Evolutionary conservation across 2,888 invertebrate genomes (phyloP), one percentile per base, ranked within the genome.

Genomic region (Heliconius erato): DNA sequence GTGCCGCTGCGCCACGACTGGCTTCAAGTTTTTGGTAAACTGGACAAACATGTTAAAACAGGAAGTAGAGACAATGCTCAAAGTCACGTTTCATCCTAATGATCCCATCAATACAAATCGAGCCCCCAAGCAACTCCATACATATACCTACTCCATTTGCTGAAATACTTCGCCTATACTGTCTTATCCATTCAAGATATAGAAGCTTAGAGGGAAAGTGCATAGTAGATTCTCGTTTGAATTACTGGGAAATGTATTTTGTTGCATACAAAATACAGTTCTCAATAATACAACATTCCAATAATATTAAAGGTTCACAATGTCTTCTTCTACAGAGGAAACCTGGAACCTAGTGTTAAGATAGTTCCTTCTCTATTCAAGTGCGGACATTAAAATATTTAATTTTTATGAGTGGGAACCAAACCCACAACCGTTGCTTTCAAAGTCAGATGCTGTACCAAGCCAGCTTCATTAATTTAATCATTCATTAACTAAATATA

Each of bases 11-110:
- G 54, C 1, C 14, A 19, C 54, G 19, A 54, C 44, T 14, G 16
- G 5, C 54, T 6, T 5, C 16, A 54, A 19, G 7, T 72, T 26
- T 26, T 40, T n/a, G 35, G n/a, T n/a, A 69, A 19, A 71, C 14
- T 44, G 35, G 40, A 40, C 14, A 32, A 26, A 16, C 16, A 71
- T 26, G 44, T 49, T 71, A 1, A 69, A 44, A 14, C n/a, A 12
- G 40, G 40, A 71, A 71, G n/a, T 44, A 44, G n/a, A 40, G 71
- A 40, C n/a, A 32, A 16, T 26, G 65, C 19, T 12, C 14, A n/a
- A 71, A n/a, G 40, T 71, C 71, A 44, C 40, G 71, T 71, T 26
- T 71, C 44, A 71, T n/a, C 35, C 40, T 71, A 71, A 71, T 71
- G 40, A 71, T 71, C 12, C n/a, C 71, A 71, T 71, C 40, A 40